phyloP scores from a whole-genome alignment of 1,140 invertebrate species.

The Drosophila persimilis region DNA sequence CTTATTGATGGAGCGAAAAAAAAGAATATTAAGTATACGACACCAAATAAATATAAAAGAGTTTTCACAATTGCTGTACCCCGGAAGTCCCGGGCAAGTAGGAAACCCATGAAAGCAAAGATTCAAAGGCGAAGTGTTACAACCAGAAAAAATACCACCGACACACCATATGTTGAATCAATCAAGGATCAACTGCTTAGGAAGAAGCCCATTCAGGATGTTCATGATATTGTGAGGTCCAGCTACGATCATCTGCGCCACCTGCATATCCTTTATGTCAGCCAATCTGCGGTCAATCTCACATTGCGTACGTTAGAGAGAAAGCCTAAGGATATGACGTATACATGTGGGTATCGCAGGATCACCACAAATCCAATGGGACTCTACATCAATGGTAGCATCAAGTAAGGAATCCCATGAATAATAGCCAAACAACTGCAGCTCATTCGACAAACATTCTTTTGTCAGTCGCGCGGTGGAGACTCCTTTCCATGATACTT shows the following conservation, averaged over 20 bases:
- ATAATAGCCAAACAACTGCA: background rate
- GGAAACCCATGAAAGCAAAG: too few species aligned
- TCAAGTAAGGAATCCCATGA: background rate
- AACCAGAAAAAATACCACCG: too few species aligned
- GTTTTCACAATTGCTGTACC: too few species aligned
- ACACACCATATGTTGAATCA: too few species aligned
- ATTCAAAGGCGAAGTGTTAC: too few species aligned
- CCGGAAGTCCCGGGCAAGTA: too few species aligned
- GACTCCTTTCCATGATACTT: constrained; percentile 8
- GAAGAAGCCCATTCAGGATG: background rate
- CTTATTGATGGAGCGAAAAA: background rate
- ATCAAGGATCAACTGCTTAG: too few species aligned
- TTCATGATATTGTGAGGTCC: background rate
- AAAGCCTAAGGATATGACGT: background rate
- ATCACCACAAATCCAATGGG: background rate
- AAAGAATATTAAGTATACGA: background rate
- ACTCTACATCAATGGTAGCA: background rate
- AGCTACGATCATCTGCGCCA: background rate
- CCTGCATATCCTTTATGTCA: background rate
- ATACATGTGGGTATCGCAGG: background rate
- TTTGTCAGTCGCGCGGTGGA: background rate
- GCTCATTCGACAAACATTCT: background rate
- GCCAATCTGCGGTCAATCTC: background rate
- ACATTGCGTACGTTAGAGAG: background rate
- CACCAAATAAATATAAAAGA: background rate